Evolutionary conservation across 1,140 invertebrate genomes (phyloP), one percentile per base, ranked within the genome.

Genomic region (Ceratitis capitata): DNA sequence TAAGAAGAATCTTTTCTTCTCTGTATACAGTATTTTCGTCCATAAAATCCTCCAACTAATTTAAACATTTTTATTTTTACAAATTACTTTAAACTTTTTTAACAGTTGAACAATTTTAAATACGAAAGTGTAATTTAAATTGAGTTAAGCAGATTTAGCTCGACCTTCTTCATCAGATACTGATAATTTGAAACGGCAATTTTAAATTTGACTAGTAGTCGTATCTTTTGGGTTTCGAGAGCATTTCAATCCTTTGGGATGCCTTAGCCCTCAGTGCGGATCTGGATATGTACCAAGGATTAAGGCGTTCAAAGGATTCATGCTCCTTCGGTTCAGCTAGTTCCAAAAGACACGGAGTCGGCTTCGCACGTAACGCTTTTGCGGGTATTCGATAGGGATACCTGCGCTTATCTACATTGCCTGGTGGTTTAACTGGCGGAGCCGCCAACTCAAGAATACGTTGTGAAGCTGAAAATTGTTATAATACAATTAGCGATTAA

Each of bases 181-280:
- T 2, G 26, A 82, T 51, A 26, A 82, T 51, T 82, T 29, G 58
- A 23, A 26, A 47, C 78, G 49, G 42, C n/a, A 82, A 82, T 82
- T 29, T 82, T 39, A 49, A 12, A 26, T n/a, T 42, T 6, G 64
- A 14, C 19, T 19, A 82, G 0, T 82, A 82, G 26, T 47, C 10
- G 78, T 26, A 82, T 82, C 26, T 47, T 16, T 82, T 82, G 2
- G 78, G 78, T 47, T 82, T 82, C 16, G 78, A 47, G 42, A 82
- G 78, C 39, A 49, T 51, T 82, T 49, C 47, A n/a, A 82, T 26
- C 10, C 78, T 47, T 39, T 82, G 42, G 4, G 78, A 82, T 23
- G 47, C 47, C 35, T 82, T 82, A 47, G 78, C 78, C 14, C 26
- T 82, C 29, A 82, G 42, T 49, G 78, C 78, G 26, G 42, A 49